Evolutionary conservation across 1,140 invertebrate species (phyloP).

Genomic region (Scylla paramamosain): DNA sequence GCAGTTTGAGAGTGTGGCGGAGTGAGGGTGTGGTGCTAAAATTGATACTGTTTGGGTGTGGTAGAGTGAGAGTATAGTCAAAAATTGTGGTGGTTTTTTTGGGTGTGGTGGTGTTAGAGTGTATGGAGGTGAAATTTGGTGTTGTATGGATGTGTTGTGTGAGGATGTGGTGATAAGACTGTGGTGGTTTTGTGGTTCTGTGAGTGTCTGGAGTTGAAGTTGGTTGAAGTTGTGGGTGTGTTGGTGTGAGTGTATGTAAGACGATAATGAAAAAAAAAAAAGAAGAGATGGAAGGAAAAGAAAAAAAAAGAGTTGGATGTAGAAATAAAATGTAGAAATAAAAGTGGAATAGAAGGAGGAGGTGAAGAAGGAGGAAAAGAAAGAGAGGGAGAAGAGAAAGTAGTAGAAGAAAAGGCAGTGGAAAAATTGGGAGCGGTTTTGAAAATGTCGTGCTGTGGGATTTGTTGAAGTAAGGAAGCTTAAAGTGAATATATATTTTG

Average conservation of each 20-base stretch:
- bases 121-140: neutral
- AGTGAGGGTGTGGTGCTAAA: neutral
- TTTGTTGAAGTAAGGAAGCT: too few species aligned
- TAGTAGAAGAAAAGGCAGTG: neutral
- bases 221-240: neutral
- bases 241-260: neutral
- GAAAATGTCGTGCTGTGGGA: too few species aligned
- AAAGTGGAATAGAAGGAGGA: neutral
- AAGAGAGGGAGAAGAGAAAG: too few species aligned
- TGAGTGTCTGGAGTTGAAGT: neutral
- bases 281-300: neutral
- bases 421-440: neutral
- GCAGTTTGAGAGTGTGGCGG: too few species aligned
- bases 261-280: neutral
- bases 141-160: neutral
- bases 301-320: too few species aligned
- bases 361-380: neutral
- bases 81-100: too few species aligned
- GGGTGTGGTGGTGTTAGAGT: neutral
- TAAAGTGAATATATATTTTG: too few species aligned
- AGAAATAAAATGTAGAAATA: neutral
- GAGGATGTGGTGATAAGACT: neutral
- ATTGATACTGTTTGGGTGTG: neutral
- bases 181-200: neutral
- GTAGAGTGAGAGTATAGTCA: too few species aligned